Evolutionary conservation across 2,797 vertebrate species (phyloP).

Genomic region (Lophura swinhoii): DNA sequence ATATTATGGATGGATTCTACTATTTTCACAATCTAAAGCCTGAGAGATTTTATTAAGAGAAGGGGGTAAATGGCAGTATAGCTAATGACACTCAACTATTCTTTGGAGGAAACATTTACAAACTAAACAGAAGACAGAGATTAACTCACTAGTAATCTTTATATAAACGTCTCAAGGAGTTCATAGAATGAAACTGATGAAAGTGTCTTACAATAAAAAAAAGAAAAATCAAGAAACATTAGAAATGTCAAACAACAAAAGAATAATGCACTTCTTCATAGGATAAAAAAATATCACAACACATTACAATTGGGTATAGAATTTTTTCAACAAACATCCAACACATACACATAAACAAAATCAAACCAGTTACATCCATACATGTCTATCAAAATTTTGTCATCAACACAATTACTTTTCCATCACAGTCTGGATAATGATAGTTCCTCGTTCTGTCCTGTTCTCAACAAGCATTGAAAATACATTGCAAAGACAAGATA

Average conservation of each 20-base stretch:
- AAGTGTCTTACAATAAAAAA: slow-evolving; percentile 83
- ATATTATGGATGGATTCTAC: slow-evolving; percentile 55
- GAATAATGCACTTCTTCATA: not conserved
- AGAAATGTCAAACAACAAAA: slow-evolving; percentile 26
- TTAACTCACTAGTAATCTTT: slow-evolving; percentile 90
- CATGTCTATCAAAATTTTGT: not conserved
- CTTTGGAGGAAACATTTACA: not conserved
- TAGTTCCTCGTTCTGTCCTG: not conserved
- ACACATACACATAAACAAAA: not conserved
- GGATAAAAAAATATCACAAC: not conserved
- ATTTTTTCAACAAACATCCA: not conserved
- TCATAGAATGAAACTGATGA: slow-evolving; percentile 87
- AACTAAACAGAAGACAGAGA: slow-evolving; percentile 54
- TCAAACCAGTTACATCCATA: not conserved
- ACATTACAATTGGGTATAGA: not conserved
- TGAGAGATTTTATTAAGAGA: slow-evolving; percentile 37
- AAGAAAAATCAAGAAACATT: slow-evolving; percentile 52
- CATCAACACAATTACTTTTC: not conserved
- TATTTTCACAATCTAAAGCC: slow-evolving; percentile 63
- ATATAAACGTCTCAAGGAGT: slow-evolving; percentile 90
- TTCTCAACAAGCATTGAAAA: not conserved
- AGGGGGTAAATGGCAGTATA: slow-evolving; percentile 39
- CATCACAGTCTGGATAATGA: not conserved
- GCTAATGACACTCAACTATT: not conserved
- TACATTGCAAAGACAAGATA: not conserved